Evolutionary conservation across 2,888 invertebrate species (phyloP).

Genomic region (Odontocerum albicorne): DNA sequence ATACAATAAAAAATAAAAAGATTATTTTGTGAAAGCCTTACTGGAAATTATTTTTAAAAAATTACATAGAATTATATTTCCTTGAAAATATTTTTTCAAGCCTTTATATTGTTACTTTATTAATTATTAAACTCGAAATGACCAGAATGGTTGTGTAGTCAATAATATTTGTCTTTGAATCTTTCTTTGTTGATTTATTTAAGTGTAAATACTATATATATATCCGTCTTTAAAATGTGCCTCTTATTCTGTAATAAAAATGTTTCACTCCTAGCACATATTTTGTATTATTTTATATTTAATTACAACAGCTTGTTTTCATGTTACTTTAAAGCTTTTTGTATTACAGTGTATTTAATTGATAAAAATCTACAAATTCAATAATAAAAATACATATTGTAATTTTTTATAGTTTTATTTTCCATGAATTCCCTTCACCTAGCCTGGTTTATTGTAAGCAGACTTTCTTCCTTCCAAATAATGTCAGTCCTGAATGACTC

Average conservation of each 20-base stretch:
- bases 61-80: too few species aligned
- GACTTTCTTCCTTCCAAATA: too few species aligned
- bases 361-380: slow-evolving; percentile 11
- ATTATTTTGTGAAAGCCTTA: too few species aligned
- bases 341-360: slow-evolving; percentile 5
- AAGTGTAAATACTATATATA: background rate
- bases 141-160: slow-evolving; percentile 24
- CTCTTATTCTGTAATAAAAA: background rate
- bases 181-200: background rate
- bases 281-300: slow-evolving; percentile 38
- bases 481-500: too few species aligned
- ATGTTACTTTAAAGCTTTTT: slow-evolving; percentile 40
- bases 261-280: background rate
- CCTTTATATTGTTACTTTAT: too few species aligned
- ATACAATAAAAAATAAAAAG: too few species aligned
- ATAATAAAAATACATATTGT: background rate
- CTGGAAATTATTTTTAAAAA: too few species aligned
- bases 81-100: too few species aligned
- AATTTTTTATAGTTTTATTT: background rate
- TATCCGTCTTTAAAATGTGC: background rate
- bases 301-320: slow-evolving; percentile 38
- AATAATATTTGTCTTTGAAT: slow-evolving; percentile 4
- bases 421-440: too few species aligned
- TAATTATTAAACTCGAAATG: too few species aligned
- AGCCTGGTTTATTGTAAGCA: too few species aligned